phyloP scores from a whole-genome alignment of 1,140 invertebrate species.

The Drosophila bipectinata region DNA sequence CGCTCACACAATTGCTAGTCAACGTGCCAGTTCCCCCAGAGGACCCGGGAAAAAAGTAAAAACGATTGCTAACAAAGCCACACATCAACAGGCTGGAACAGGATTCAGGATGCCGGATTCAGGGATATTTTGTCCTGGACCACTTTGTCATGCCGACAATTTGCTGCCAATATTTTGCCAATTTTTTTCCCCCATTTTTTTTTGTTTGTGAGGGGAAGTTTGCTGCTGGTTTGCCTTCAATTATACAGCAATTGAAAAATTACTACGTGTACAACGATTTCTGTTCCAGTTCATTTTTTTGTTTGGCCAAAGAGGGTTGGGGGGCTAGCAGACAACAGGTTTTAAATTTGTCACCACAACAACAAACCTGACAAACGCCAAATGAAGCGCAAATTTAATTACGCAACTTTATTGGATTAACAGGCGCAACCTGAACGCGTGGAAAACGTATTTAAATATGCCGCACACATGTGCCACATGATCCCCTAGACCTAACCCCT shows the following conservation, averaged over 20 bases:
- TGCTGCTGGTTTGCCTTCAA: conserved; percentile 59
- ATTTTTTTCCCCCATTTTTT: conserved; percentile 49
- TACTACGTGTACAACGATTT: conserved; percentile 78
- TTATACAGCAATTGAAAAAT: conserved; percentile 83
- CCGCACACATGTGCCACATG: conserved; percentile 50
- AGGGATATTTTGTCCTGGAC: conserved; percentile 10
- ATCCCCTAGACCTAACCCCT: conserved; percentile 15
- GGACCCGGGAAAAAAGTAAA: conserved; percentile 35
- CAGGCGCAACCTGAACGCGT: conserved; percentile 54
- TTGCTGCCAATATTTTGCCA: conserved; percentile 75
- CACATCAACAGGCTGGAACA: conserved; percentile 70
- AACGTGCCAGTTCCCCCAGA: conserved; percentile 43
- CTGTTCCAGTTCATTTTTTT: conserved; percentile 34
- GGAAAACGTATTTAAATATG: conserved; percentile 76
- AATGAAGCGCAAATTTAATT: conserved; percentile 82
- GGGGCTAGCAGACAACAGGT: conserved; percentile 59
- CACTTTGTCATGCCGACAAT: conserved; percentile 61
- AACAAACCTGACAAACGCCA: conserved; percentile 74
- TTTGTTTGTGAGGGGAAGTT: background rate
- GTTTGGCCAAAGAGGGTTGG: conserved; percentile 4
- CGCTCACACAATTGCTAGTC: conserved; percentile 62
- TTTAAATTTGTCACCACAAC: conserved; percentile 78
- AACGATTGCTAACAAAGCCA: conserved; percentile 51
- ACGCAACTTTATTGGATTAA: conserved; percentile 82
- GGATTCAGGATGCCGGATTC: conserved; percentile 9